phyloP scores from a whole-genome alignment of 2,797 vertebrate species.

The Carduelis carduelis region DNA sequence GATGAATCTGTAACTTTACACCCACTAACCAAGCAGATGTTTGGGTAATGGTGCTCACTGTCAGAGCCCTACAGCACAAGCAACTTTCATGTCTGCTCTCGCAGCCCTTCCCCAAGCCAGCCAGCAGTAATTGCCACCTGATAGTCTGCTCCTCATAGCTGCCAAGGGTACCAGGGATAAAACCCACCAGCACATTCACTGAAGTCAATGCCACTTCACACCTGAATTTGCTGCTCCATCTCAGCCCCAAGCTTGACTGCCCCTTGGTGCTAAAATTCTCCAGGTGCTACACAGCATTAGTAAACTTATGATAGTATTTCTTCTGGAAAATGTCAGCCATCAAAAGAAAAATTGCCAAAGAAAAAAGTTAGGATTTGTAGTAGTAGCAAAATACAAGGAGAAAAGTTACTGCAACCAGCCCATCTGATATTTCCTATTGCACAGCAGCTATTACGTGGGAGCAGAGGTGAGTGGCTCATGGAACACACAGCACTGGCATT shows the following conservation, averaged over 20 bases:
- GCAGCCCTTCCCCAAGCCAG: background rate
- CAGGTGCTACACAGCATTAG: background rate
- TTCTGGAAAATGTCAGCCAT: background rate
- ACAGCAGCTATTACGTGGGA: background rate
- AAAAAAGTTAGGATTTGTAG: background rate
- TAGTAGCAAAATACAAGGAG: background rate
- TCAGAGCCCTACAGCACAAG: background rate
- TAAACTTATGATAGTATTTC: background rate
- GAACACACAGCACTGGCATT: background rate
- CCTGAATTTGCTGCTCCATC: background rate
- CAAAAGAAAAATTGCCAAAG: background rate
- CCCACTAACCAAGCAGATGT: slow-evolving; percentile 60
- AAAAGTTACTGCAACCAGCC: background rate
- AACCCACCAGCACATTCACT: background rate
- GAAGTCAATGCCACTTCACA: background rate
- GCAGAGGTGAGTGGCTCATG: background rate
- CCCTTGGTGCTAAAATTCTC: background rate
- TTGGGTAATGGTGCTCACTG: background rate
- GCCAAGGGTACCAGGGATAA: background rate
- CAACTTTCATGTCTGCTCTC: background rate
- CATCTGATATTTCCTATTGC: background rate
- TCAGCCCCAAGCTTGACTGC: background rate
- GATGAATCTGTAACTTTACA: slow-evolving; percentile 65
- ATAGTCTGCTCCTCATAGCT: background rate
- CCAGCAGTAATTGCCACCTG: background rate